A percentile compares a stretch with the other conserved stretches of the same genome.
Evolutionary conservation across 2,113 vertebrate genomes (phyloP).

Genomic region (Ochotona curzoniae): DNA sequence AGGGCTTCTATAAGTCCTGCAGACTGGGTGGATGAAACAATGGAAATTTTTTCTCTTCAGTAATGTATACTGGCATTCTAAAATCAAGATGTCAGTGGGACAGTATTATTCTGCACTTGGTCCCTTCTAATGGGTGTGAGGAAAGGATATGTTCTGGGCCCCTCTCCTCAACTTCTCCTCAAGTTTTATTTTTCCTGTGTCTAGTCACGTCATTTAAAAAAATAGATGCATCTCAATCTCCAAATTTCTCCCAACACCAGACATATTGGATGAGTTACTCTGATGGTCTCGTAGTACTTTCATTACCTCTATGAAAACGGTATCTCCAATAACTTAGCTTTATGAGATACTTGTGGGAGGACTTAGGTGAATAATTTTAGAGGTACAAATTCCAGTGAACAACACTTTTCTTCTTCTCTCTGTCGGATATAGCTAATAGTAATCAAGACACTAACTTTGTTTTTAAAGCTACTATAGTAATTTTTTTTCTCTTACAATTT

Average conservation of each 20-base stretch:
- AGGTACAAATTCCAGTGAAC: background rate
- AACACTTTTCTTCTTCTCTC: background rate
- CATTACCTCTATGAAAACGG: background rate
- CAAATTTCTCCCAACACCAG: background rate
- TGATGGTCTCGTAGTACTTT: background rate
- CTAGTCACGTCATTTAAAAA: background rate
- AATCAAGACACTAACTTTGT: background rate
- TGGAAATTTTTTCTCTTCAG: background rate
- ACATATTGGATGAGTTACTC: background rate
- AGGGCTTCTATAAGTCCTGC: background rate
- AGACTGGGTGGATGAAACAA: background rate
- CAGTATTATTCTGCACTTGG: background rate
- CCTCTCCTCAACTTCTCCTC: background rate
- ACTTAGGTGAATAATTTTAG: background rate
- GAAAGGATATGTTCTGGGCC: background rate
- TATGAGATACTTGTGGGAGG: background rate
- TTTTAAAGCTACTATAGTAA: slow-evolving; percentile 4
- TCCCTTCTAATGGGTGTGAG: background rate
- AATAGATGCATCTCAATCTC: background rate
- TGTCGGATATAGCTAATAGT: background rate
- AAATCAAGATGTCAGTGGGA: background rate
- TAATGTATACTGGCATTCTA: background rate
- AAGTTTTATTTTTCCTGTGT: background rate
- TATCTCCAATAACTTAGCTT: background rate
- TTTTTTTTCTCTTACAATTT: slow-evolving; percentile 42